A percentile compares a stretch with the other conserved stretches of the same genome.
Evolutionary conservation across 2,797 vertebrate species (phyloP).

Genomic region (Smutsia gigantea): DNA sequence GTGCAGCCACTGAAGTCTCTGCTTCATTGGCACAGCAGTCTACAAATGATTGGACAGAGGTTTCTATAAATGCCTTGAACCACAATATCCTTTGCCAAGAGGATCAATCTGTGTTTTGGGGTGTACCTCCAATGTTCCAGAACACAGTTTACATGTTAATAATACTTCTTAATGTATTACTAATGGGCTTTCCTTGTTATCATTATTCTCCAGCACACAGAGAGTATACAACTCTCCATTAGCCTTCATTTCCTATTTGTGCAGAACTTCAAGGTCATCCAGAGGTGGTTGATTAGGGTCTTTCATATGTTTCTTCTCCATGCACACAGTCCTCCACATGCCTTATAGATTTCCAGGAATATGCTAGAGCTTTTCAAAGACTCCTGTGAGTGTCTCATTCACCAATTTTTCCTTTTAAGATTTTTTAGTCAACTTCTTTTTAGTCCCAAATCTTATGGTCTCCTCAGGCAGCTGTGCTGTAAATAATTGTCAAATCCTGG

Average conservation of each 20-base stretch:
- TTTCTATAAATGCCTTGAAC: neutral
- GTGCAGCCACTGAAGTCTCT: neutral
- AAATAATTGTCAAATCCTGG: neutral
- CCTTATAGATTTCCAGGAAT: neutral
- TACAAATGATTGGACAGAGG: neutral
- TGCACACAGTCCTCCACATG: neutral
- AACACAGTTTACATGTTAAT: neutral
- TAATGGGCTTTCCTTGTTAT: too few species aligned
- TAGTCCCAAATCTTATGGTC: neutral
- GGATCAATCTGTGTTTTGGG: neutral
- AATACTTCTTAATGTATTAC: too few species aligned
- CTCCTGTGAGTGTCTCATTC: neutral
- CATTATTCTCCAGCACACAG: too few species aligned
- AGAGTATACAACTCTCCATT: neutral
- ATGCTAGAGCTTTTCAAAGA: neutral
- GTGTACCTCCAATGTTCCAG: neutral
- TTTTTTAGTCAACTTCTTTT: neutral
- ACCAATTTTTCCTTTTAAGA: neutral
- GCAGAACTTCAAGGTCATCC: neutral
- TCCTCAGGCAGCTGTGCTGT: neutral
- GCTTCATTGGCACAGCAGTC: neutral
- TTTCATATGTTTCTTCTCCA: neutral
- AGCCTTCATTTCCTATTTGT: neutral
- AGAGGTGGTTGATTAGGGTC: neutral
- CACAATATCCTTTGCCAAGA: neutral